Base-by-base conservation (phyloP, 2,797 vertebrate species). In the Morus bassanus region DNA sequence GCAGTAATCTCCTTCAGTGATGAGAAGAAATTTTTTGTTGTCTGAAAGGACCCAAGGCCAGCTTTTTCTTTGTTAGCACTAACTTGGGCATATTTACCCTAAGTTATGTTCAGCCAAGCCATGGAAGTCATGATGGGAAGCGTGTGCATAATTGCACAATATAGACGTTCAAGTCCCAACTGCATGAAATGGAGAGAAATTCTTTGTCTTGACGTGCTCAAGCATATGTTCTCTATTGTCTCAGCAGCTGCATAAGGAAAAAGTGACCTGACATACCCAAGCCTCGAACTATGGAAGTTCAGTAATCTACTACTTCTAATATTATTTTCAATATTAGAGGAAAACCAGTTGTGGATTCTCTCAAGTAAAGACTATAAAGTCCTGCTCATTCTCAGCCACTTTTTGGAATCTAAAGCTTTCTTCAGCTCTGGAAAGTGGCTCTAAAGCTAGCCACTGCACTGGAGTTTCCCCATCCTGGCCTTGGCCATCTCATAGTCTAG, bases 61-160 rank as follows among this genome's bases (percentile, higher is more conserved):
- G 21, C 3, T 25, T 69, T 70, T 77, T n/a, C 31, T 18, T 64
- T 60, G 33, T 48, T 41, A 28, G 30, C 13, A 2, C 27, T 53
- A 57, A 41, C 45, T 72, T 64, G 6, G 45, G 22, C 25, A 19
- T 61, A 57, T 73, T 45, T 53, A 51, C n/a, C 30, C 13, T 35
- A 43, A 72, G 4, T 64, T 74, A 61, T 14, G 24, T 73, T 67
- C 37, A 79, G 9, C 30, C 41, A 60, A 75, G 54, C 59, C 64
- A 15, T 1, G 13, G 13, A 60, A 72, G 22, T 31, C 59, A 60
- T 5, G 30, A 46, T 33, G 25, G n/a, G 25, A 78, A 89, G 35
- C 24, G n/a, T 0, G 0, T 6, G 5, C 23, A 27, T 10, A 50
- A 73, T 11, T 22, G 43, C 23, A 37, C 7, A 11, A 48, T 6